Base-by-base conservation (phyloP, 2,888 invertebrate species). In the Eupithecia abbreviata region DNA sequence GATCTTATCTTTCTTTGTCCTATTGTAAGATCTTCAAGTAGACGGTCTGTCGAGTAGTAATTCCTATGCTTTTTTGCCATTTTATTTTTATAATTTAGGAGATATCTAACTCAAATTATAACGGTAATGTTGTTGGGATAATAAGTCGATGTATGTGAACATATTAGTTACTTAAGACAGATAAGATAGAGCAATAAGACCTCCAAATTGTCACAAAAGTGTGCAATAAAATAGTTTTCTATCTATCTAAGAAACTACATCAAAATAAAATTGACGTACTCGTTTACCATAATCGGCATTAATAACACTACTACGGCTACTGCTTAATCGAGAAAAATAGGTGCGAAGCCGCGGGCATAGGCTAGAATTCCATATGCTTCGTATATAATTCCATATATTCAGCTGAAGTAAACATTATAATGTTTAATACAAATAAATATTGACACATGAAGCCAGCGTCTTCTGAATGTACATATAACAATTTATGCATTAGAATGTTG, bases 401-500 rank as follows among this genome's bases (percentile, higher is more conserved):
- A 30, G 30, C 30, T n/a, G n/a, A n/a, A n/a, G n/a, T n/a, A n/a
- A n/a, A n/a, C n/a, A n/a, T n/a, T n/a, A n/a, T n/a, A n/a, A n/a
- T n/a, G n/a, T n/a, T n/a, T n/a, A n/a, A n/a, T n/a, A 3, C 69
- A 49, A 47, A 69, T 18, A 18, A 69, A 68, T 45, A 18, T 13
- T 49, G 68, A 65, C 42, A 72, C 55, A 66, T 43, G 67, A 51
- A 58, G 71, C 70, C 45, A 49, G 41, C 41, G 71, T 10, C 70
- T 70, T 73, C 67, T 55, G 42, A 67, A 73, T 73, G 7, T 67
- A 30, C 30, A 30, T 30, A 45, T 71, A 72, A 68, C 73, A 74
- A 76, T 76, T 68, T 79, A 79, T 76, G 76, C 74, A 76, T 79
- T 76, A 73, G 55, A 72, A 76, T 67, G 73, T 67, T 65, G 49